A percentile compares a stretch with the other conserved stretches of the same genome.
Evolutionary conservation across 2,113 vertebrate species (phyloP).

Genomic region (Isichthys henryi): DNA sequence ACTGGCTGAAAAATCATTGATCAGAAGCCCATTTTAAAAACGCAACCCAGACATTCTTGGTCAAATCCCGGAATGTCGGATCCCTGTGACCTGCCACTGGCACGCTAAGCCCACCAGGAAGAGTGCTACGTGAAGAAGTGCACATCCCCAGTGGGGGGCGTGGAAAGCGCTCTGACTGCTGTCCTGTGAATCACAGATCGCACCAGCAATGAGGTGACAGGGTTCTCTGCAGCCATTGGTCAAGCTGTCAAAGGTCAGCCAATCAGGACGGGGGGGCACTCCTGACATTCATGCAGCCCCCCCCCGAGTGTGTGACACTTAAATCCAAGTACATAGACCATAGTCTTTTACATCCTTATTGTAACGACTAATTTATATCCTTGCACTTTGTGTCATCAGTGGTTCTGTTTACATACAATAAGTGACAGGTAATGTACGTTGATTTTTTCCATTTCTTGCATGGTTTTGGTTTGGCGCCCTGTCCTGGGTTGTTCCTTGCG

Average conservation of each 20-base stretch:
- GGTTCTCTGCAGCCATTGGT: constrained; percentile 55
- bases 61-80: background rate
- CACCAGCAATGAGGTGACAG: constrained; percentile 58
- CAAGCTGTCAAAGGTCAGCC: constrained; percentile 58
- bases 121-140: background rate
- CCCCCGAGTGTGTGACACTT: constrained; percentile 66
- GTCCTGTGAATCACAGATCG: constrained; percentile 53
- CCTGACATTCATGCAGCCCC: no score
- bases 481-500: no score
- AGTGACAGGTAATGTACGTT: constrained; percentile 9
- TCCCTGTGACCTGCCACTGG: background rate
- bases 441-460: background rate
- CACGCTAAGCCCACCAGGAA: background rate
- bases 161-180: constrained; percentile 40
- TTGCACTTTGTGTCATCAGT: constrained; percentile 47
- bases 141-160: constrained; percentile 36
- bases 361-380: constrained; percentile 60
- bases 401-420: constrained; percentile 43
- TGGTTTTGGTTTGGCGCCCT: background rate
- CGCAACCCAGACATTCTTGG: background rate
- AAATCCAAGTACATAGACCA: constrained; percentile 54
- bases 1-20: background rate
- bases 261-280: constrained; percentile 56
- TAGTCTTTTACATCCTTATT: constrained; percentile 60
- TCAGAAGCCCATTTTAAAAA: background rate